Conservation (phyloP, 2,113 vertebrate genomes). For the Dicrurus megarhynchus region DNA sequence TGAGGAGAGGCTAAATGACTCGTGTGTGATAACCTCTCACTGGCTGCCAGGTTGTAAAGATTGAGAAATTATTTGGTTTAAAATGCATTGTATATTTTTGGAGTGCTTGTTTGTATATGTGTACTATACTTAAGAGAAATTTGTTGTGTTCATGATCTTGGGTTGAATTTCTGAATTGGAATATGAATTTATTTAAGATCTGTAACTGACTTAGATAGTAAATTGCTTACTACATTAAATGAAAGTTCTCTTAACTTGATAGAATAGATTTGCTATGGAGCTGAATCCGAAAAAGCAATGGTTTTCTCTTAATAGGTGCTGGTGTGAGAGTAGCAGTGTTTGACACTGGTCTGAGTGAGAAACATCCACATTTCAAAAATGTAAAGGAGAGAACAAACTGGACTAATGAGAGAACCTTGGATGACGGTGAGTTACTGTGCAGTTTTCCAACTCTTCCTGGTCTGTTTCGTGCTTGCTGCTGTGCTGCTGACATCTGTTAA, state of each 20-base stretch:
- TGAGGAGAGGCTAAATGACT: neutral
- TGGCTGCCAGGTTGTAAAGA: neutral
- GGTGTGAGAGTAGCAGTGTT: slow-evolving; percentile 96
- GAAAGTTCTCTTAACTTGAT: neutral
- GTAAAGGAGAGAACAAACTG: slow-evolving; percentile 99
- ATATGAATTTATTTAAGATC: neutral
- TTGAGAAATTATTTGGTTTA: neutral
- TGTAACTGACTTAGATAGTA: neutral
- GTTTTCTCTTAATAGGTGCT: slow-evolving; percentile 73
- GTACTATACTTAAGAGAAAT: neutral
- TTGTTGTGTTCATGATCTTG: neutral
- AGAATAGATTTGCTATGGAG: neutral
- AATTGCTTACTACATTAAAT: neutral
- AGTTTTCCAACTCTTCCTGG: accelerated
- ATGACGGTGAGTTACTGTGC: slow-evolving; percentile 83
- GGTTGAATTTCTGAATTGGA: neutral
- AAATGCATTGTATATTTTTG: accelerated
- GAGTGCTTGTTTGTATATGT: neutral
- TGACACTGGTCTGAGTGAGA: slow-evolving; percentile 96
- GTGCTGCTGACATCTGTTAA: neutral
- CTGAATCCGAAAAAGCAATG: neutral
- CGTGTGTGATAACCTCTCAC: neutral
- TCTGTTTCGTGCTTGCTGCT: neutral
- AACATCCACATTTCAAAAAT: slow-evolving; percentile 98
- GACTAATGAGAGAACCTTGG: slow-evolving; percentile 98